Evolutionary conservation across 1,140 invertebrate species (phyloP).

Genomic region (Drosophila littoralis): DNA sequence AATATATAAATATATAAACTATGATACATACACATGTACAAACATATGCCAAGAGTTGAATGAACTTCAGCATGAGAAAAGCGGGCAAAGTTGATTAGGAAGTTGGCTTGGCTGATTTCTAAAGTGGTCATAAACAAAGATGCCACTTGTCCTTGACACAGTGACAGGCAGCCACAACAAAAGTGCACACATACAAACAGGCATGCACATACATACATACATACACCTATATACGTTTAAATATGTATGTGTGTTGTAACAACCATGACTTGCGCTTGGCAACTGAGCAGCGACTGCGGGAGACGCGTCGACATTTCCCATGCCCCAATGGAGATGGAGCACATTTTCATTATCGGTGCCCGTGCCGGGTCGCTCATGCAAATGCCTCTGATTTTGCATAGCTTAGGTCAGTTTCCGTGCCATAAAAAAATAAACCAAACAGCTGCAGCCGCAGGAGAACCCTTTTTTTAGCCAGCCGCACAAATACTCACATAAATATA

Average conservation of each 20-base stretch:
- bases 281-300: slow-evolving; percentile 22
- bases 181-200: slow-evolving; percentile 38
- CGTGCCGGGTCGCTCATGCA: slow-evolving; percentile 52
- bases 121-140: slow-evolving; percentile 60
- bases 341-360: slow-evolving; percentile 70
- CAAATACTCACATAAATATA: slow-evolving; percentile 26
- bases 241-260: slow-evolving; percentile 27
- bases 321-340: slow-evolving; percentile 40
- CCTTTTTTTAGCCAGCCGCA: slow-evolving; percentile 29
- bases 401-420: slow-evolving; percentile 74
- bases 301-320: slow-evolving; percentile 42
- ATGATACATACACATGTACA: not conserved
- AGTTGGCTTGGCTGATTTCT: slow-evolving; percentile 51
- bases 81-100: slow-evolving; percentile 46
- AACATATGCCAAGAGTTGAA: slow-evolving; percentile 38
- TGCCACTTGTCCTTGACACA: slow-evolving; percentile 81
- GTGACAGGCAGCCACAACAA: slow-evolving; percentile 60
- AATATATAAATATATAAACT: not conserved
- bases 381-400: slow-evolving; percentile 66
- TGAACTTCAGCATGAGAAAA: slow-evolving; percentile 24
- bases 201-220: slow-evolving; percentile 15
- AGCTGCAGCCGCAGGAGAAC: slow-evolving; percentile 21
- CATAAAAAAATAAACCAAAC: slow-evolving; percentile 48
- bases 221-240: not conserved
- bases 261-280: slow-evolving; percentile 73